phyloP scores from a whole-genome alignment of 2,797 vertebrate genomes.

The Typhlichthys eigenmanni region DNA sequence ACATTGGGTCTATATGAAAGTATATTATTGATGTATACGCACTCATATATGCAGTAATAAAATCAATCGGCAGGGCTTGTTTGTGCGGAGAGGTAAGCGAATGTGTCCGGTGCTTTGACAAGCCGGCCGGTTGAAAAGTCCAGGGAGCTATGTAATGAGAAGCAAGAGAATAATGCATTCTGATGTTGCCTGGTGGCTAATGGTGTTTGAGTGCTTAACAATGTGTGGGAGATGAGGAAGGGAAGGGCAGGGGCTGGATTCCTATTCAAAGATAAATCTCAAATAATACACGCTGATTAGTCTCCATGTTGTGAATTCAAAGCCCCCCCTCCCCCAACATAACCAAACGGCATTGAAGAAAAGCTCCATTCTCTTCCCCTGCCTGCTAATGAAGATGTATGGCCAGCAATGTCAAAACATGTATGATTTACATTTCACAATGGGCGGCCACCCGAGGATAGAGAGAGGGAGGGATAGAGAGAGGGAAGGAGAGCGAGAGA shows the following conservation, averaged over 20 bases:
- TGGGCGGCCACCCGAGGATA: conserved; percentile 44
- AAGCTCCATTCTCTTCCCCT: conserved; percentile 58
- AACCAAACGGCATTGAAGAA: conserved; percentile 61
- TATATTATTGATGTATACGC: neutral
- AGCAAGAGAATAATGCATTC: conserved; percentile 43
- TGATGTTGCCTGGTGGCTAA: conserved; percentile 53
- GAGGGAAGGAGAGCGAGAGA: conserved; percentile 15
- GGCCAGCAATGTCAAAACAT: conserved; percentile 62
- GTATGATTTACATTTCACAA: conserved; percentile 72
- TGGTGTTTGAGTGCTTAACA: conserved; percentile 54
- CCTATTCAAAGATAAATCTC: conserved; percentile 64
- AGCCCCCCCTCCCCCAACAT: conserved; percentile 44
- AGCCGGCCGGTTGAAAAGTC: conserved; percentile 45
- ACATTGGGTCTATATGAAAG: conserved; percentile 25
- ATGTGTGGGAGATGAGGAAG: conserved; percentile 32
- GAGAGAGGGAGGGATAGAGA: conserved; percentile 9
- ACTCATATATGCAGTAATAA: conserved; percentile 38
- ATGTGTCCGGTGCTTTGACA: conserved; percentile 43
- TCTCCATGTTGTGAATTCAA: conserved; percentile 46
- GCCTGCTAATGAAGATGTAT: conserved; percentile 79
- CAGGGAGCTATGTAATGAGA: conserved; percentile 56
- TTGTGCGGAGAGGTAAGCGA: conserved; percentile 65
- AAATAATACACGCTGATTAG: conserved; percentile 69
- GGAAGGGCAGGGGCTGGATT: conserved; percentile 33
- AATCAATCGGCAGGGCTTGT: conserved; percentile 68